These are phyloP conservation scores for Zaprionus nigranus DNA, from an alignment of 1,140 invertebrate species.

Conservation along the genomic window DNA sequence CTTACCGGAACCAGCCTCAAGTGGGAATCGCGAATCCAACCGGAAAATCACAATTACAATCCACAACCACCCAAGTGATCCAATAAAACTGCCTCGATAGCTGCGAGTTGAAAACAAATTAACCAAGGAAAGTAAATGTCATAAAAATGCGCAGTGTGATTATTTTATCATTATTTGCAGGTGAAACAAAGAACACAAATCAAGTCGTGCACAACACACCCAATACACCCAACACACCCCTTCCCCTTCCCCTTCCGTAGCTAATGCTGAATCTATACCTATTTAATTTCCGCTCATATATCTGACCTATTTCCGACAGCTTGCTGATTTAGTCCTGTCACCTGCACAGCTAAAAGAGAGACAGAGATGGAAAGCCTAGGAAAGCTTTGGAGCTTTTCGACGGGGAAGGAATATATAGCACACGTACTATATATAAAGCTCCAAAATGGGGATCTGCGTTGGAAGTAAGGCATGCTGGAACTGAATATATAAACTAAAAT, in stretches of 20 bases:
- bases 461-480: too few species aligned
- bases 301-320: neutral
- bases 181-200: neutral
- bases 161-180: neutral
- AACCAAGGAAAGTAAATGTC: neutral
- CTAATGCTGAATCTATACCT: neutral
- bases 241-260: too few species aligned
- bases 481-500: too few species aligned
- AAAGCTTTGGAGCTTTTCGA: neutral
- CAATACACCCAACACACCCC: too few species aligned
- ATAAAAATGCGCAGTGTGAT: neutral
- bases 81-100: constrained; percentile 2
- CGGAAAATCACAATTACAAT: constrained; percentile 25
- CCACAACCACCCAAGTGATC: neutral
- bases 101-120: neutral
- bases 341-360: neutral
- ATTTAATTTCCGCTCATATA: neutral
- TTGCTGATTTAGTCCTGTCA: neutral
- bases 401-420: neutral
- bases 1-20: constrained; percentile 16
- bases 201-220: neutral
- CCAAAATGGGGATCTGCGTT: too few species aligned
- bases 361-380: neutral
- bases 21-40: neutral
- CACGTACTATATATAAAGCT: neutral